These are phyloP conservation scores for Pygathrix nemaeus DNA, from an alignment of 2,113 vertebrate genomes.

Conservation along the genomic window DNA sequence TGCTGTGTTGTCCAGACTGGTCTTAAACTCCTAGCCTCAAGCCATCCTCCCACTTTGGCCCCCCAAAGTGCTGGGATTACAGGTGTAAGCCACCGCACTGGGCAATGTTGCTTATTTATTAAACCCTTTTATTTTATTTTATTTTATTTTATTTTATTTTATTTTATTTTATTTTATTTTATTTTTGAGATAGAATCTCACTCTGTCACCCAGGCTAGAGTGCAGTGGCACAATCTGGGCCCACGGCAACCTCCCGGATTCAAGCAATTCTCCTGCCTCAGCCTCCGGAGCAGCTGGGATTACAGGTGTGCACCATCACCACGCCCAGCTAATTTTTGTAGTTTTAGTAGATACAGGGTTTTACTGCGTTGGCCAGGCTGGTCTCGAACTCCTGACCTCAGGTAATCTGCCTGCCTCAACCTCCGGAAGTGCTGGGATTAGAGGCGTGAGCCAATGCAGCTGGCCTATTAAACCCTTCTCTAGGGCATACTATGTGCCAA, in stretches of 20 bases:
- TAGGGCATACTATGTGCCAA: too few relatives aligned
- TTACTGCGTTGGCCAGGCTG: not conserved
- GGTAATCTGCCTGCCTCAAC: not conserved
- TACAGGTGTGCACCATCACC: not conserved
- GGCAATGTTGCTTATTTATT: too few relatives aligned
- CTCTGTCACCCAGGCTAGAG: not conserved
- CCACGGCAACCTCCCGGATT: not conserved
- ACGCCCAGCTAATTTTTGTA: not conserved
- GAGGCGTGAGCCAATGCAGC: not conserved
- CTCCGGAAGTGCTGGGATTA: not conserved
- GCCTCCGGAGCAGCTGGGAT: not conserved
- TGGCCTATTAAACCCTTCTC: not conserved
- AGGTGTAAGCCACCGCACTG: too few relatives aligned
- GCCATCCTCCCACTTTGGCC: not conserved
- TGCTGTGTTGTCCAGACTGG: not conserved
- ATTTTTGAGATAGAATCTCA: not conserved
- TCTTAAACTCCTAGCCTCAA: not conserved
- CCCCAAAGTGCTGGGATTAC: not conserved
- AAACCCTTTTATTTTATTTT: not conserved
- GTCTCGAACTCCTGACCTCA: not conserved
- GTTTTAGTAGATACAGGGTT: not conserved
- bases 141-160: too few relatives aligned
- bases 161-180: not conserved
- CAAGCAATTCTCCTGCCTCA: not conserved
- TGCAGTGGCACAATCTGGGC: not conserved